Percentiles rank a stretch among this genome's conserved stretches.
Conservation (phyloP, 2,113 vertebrate genomes). For the Porphyrio hochstetteri region DNA sequence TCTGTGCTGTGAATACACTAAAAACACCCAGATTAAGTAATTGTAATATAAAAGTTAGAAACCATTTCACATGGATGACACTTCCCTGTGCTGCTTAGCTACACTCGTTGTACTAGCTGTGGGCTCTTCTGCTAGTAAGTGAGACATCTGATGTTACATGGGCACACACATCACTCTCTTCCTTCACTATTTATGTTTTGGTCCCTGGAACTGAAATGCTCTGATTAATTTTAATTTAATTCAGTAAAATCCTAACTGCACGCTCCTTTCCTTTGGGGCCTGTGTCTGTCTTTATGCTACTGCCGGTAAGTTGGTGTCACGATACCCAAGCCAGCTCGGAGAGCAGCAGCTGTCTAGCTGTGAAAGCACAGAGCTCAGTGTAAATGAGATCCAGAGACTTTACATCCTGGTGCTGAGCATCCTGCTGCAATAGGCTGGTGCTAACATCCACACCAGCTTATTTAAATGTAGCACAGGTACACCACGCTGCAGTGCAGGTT, state of each 20-base stretch:
- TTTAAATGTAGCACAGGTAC: neutral
- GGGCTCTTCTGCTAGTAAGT: conserved; percentile 30
- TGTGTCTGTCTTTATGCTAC: neutral
- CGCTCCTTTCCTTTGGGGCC: conserved; percentile 17
- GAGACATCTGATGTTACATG: conserved; percentile 34
- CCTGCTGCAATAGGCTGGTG: neutral
- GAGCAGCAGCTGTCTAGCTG: neutral
- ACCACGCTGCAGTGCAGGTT: accelerated
- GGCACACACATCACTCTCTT: conserved; percentile 18
- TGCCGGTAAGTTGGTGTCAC: neutral
- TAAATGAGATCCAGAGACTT: neutral
- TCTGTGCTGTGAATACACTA: neutral
- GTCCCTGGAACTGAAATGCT: conserved; percentile 46
- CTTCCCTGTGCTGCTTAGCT: conserved; percentile 25
- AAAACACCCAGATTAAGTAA: neutral
- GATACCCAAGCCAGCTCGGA: neutral
- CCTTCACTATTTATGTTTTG: conserved; percentile 32
- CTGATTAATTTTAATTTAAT: conserved; percentile 30
- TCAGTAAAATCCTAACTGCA: conserved; percentile 14
- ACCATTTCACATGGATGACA: neutral
- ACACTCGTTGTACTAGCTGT: neutral
- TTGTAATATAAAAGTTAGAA: neutral
- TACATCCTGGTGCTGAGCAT: neutral
- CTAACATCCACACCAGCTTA: accelerated
- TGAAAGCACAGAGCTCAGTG: neutral